These are phyloP conservation scores for Onychomys torridus DNA, from an alignment of 2,797 vertebrate species.

Conservation along the genomic window DNA sequence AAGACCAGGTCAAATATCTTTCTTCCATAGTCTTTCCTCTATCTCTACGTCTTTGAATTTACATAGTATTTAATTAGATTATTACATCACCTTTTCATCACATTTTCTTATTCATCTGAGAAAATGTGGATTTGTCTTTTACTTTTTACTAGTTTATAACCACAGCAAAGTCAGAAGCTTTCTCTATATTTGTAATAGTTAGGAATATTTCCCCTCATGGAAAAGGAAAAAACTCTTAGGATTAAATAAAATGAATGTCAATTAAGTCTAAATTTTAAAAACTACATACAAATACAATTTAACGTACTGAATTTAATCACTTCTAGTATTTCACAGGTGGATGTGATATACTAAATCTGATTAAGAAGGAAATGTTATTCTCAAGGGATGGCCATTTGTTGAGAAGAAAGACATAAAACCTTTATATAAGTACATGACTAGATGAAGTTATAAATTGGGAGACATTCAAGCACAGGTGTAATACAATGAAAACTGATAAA, in stretches of 20 bases:
- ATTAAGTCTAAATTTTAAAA: slow-evolving; percentile 4
- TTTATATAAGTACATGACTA: background rate
- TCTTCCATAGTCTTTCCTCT: background rate
- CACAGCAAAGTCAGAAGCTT: background rate
- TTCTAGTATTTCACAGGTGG: background rate
- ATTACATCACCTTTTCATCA: background rate
- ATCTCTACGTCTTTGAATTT: background rate
- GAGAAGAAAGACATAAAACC: background rate
- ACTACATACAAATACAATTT: background rate
- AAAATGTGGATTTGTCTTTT: background rate
- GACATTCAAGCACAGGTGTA: background rate
- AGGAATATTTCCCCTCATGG: background rate
- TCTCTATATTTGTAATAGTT: background rate
- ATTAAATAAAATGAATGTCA: slow-evolving; percentile 12
- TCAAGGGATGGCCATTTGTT: background rate
- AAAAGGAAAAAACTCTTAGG: background rate
- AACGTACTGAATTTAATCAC: background rate
- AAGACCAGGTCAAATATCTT: background rate
- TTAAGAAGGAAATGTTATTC: background rate
- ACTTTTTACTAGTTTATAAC: background rate
- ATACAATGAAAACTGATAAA: background rate
- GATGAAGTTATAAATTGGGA: background rate
- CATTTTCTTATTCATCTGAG: slow-evolving; percentile 1
- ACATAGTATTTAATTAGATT: background rate
- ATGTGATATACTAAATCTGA: background rate